These are phyloP conservation scores for Eurois occulta DNA, from an alignment of 2,888 invertebrate genomes.

Conservation along the genomic window DNA sequence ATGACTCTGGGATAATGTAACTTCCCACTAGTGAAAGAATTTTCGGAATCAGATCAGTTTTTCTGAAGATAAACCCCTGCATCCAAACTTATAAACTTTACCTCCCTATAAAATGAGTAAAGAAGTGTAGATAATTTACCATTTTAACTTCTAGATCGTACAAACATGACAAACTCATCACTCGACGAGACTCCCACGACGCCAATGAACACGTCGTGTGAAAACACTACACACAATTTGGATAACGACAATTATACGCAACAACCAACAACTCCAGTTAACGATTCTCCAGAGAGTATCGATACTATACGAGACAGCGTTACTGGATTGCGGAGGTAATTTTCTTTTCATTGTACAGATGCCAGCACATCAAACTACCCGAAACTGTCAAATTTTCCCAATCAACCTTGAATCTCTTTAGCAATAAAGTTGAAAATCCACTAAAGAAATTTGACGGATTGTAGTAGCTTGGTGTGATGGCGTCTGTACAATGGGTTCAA, in stretches of 20 bases:
- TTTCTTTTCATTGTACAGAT: no score
- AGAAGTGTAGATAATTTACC: neutral
- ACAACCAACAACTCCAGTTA: conserved; percentile 55
- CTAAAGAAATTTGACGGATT: no score
- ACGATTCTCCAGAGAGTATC: conserved; percentile 71
- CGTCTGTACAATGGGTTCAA: no score
- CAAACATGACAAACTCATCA: conserved; percentile 58
- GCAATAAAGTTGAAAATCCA: no score
- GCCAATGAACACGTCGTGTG: conserved; percentile 67
- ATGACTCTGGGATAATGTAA: neutral
- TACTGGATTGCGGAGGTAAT: conserved; percentile 77
- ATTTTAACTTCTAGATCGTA: conserved; percentile 59
- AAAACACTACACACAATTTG: conserved; percentile 59
- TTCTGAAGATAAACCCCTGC: neutral
- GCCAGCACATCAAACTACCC: no score
- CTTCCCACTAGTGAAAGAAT: neutral
- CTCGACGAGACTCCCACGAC: conserved; percentile 63
- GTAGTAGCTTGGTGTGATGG: no score
- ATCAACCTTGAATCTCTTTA: no score
- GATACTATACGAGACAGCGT: conserved; percentile 74
- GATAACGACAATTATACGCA: conserved; percentile 59
- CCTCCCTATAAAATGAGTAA: neutral
- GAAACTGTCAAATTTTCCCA: no score
- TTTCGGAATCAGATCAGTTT: neutral
- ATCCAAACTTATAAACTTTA: neutral